phyloP scores from a whole-genome alignment of 2,797 vertebrate species.

The Hemitrygon akajei region DNA sequence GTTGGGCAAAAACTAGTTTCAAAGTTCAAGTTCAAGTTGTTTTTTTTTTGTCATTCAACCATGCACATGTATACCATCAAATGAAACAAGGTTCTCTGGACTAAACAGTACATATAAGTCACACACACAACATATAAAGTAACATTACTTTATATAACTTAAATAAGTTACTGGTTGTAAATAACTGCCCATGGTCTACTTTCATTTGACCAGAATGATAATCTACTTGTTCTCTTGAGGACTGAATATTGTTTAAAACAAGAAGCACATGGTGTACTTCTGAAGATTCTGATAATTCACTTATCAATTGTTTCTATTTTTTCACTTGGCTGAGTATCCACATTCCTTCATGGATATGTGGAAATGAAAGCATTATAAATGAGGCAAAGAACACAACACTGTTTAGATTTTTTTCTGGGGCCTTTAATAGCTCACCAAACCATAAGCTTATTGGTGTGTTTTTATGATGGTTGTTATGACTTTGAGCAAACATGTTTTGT shows the following conservation, averaged over 20 bases:
- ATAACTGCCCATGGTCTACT: slow-evolving; percentile 20
- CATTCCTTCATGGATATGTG: neutral
- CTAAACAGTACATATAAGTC: too few species aligned
- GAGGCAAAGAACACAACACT: slow-evolving; percentile 12
- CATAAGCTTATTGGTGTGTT: neutral
- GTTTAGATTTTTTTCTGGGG: neutral
- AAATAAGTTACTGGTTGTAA: neutral
- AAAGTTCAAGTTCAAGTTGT: neutral
- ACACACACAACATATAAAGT: too few species aligned
- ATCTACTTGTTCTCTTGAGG: neutral
- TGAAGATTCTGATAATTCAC: slow-evolving; percentile 12
- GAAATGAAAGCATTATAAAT: slow-evolving; percentile 8
- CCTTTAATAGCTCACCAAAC: neutral
- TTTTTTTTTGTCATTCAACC: too few species aligned
- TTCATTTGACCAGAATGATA: neutral
- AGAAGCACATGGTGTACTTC: neutral
- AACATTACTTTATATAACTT: too few species aligned
- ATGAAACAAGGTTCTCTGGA: too few species aligned
- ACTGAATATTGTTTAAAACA: slow-evolving; percentile 10
- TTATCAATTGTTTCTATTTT: slow-evolving; percentile 23
- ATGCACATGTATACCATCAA: too few species aligned
- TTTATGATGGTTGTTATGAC: neutral
- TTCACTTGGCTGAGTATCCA: neutral
- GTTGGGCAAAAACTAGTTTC: neutral
- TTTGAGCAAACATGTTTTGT: neutral